Conservation (phyloP, 1,140 invertebrate genomes). For the Zaprionus ornatus region DNA sequence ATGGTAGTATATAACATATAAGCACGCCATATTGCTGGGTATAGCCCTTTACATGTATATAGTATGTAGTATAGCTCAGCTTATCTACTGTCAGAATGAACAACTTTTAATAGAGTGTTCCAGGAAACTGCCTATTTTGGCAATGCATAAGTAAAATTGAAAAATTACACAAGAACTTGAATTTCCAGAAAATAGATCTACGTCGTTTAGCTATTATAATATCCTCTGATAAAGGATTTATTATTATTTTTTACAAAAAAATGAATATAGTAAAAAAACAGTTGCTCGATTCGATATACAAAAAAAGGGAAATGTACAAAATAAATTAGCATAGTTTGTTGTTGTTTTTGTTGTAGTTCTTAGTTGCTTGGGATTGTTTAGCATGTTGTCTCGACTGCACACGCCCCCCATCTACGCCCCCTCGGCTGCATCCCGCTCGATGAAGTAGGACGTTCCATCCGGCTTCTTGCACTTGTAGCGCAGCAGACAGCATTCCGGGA, state of each 20-base stretch:
- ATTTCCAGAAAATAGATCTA: background rate
- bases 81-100: too few species aligned
- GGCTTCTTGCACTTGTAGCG: conserved; percentile 75
- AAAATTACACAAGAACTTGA: background rate
- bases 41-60: too few species aligned
- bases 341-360: background rate
- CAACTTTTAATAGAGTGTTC: too few species aligned
- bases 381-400: background rate
- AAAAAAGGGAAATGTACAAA: conserved; percentile 37
- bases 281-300: conserved; percentile 29
- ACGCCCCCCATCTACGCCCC: conserved; percentile 24
- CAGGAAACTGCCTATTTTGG: background rate
- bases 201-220: background rate
- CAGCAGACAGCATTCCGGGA: conserved; percentile 75
- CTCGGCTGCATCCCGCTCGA: conserved; percentile 58
- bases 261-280: conserved; percentile 37
- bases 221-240: background rate
- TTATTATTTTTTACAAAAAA: conserved; percentile 39
- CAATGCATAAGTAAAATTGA: too few species aligned
- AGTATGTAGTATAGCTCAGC: too few species aligned
- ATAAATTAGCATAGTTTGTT: conserved; percentile 52
- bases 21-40: too few species aligned
- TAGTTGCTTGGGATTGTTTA: background rate
- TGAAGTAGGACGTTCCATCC: conserved; percentile 66
- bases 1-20: too few species aligned